Base-by-base conservation (phyloP, 2,888 invertebrate genomes). In the Acleris literana region DNA sequence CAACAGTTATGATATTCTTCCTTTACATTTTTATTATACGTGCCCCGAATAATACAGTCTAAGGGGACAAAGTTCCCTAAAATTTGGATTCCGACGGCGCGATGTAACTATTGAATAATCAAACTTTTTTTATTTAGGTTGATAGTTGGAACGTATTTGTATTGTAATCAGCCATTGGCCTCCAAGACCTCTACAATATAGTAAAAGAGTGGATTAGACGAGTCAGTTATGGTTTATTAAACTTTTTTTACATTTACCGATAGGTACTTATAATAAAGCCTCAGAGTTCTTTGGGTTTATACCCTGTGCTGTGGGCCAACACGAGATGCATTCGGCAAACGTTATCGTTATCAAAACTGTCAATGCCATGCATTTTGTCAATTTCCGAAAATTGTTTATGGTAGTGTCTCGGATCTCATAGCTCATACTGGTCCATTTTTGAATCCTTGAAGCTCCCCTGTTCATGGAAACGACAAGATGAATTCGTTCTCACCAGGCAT, bases 1-100 rank as follows among this genome's bases (percentile, higher is more conserved):
- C 75, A 86, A 88, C 88, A 85, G 88, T 91, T 92, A 92, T 92
- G 87, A 92, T 90, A 90, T 92, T 88, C 87, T 87, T 90, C 89
- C 91, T 89, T 77, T 80, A 81, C 75, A 74, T 79, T 83, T 79
- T 81, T 81, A 83, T 82, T 74, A 77, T 81, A 86, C 90, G 88
- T 90, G 89, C 73, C 76, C 80, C 77, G 75, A 80, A 87, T 89
- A 73, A 79, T 78, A 85, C 87, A 79, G 80, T 69, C 61, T 22
- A 62, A 69, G 65, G 84, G 81, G 80, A 39, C 81, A 82, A 82
- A 82, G 82, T 80, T 79, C 78, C 75, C 65, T 70, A 69, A 65
- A 78, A 77, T 79, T 77, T 79, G 71, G 74, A 75, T 77, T 75
- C 69, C 69, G 71, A 69, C 67, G 68, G 62, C 72, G 64, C 48